Evolutionary conservation across 2,797 vertebrate species (phyloP).

Genomic region (Tamandua tetradactyla): DNA sequence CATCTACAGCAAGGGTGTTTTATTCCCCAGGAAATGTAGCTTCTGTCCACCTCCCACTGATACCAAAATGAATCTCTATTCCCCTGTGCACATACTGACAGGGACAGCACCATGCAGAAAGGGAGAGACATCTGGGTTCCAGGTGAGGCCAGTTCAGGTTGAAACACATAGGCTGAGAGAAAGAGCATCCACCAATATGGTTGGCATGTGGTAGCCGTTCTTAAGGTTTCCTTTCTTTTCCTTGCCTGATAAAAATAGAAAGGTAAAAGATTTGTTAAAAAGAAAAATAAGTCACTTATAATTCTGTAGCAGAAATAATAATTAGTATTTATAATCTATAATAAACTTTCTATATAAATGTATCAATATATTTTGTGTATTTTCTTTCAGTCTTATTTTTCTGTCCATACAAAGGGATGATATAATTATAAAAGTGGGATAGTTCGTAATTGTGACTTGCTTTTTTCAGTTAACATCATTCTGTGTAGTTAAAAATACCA

Average conservation of each 20-base stretch:
- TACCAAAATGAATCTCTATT: not conserved
- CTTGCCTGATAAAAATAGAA: not conserved
- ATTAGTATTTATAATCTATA: not conserved
- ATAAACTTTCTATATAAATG: constrained; percentile 45
- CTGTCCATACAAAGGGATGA: not conserved
- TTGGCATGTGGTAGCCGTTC: not conserved
- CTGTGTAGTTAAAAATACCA: constrained; percentile 2
- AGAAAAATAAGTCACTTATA: not conserved
- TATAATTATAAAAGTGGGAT: not conserved
- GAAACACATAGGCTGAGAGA: not conserved
- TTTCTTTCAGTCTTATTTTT: constrained; percentile 11
- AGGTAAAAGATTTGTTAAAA: constrained; percentile 12
- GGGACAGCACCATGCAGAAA: not conserved
- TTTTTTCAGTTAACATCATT: not conserved
- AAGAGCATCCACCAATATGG: not conserved
- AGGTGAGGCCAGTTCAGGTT: not conserved
- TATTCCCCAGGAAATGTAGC: not conserved
- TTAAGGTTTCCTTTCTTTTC: not conserved
- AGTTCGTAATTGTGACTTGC: not conserved
- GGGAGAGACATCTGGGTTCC: not conserved
- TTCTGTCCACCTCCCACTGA: not conserved
- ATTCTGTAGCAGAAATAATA: not conserved
- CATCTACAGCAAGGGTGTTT: not conserved
- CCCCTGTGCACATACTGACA: not conserved
- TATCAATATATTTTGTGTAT: not conserved